phyloP scores from a whole-genome alignment of 2,888 invertebrate genomes.

The Hypolimnas misippus region DNA sequence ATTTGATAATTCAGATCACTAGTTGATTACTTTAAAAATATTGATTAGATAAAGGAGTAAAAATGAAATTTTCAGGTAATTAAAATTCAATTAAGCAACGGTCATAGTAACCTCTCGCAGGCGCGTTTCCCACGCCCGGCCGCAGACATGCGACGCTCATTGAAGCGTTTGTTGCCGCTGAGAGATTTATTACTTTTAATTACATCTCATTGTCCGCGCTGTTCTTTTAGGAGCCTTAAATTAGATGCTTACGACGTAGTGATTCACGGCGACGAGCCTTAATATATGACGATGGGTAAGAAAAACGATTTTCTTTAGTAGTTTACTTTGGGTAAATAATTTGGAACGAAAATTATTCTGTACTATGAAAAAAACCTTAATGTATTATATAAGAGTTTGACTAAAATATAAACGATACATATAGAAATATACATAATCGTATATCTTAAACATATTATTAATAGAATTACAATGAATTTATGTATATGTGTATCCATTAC shows the following conservation, averaged over 20 bases:
- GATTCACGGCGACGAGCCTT: constrained; percentile 54
- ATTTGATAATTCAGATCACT: not conserved
- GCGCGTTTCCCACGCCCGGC: constrained; percentile 38
- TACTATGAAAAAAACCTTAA: not conserved
- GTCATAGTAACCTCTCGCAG: constrained; percentile 23
- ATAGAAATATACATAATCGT: no score
- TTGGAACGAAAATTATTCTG: not conserved
- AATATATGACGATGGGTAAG: constrained; percentile 7
- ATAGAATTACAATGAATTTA: no score
- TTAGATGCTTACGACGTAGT: constrained; percentile 70
- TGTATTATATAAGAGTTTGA: no score
- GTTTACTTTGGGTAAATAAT: not conserved
- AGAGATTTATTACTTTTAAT: constrained; percentile 84
- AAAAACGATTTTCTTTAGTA: constrained; percentile 11
- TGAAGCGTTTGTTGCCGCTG: constrained; percentile 79
- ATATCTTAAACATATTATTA: no score
- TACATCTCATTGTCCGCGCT: constrained; percentile 79
- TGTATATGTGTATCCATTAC: no score
- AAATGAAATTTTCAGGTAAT: constrained; percentile 24
- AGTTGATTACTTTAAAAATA: not conserved
- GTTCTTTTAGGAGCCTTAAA: constrained; percentile 61
- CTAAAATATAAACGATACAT: no score
- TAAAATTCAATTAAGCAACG: constrained; percentile 32
- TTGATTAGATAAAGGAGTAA: not conserved
- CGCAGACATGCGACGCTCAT: constrained; percentile 80